Evolutionary conservation across 1,140 invertebrate species (phyloP), one percentile per base, ranked within the genome.

Genomic region (Oscheius sp.): DNA sequence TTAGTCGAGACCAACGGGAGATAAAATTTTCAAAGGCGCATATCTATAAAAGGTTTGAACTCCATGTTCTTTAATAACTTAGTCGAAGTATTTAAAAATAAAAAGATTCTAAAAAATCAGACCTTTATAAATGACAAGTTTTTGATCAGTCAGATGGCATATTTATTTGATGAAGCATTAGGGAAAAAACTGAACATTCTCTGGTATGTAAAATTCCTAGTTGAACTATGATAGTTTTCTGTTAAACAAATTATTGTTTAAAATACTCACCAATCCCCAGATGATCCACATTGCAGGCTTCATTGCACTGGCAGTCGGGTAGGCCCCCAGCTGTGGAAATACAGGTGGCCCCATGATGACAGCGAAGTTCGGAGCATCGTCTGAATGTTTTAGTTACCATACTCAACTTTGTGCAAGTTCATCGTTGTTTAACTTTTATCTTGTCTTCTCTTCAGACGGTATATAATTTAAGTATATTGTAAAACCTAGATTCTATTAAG

Each of bases 311-410:
- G 23, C 73, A 75, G 36, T 55, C 46, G 15, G 73, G 73, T 29
- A 68, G 64, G 29, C 59, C 38, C 1, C 59, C 59, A 63, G 45
- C 35, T 0, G 67, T 55, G 3, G 42, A 34, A 29, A 75, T 55
- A 59, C 73, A 75, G 23, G 34, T 75, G 1, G 73, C 65, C 18
- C 73, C 73, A 32, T 75, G 73, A 34, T 76, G 55, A 45, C 73
- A 75, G 3, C 59, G 46, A 15, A 75, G 46, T 29, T 76, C 35
- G n/a, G 61, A 42, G n/a, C 73, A 75, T 23, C 42, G 42, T 46
- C 67, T 71, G 61, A 46, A 29, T 13, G 31, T 46, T 46, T 4
- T 10, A 35, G 13, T 15, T 13, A 42, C 35, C 13, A 15, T 63
- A 26, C 7, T 10, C 10, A 29, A 63, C 7, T 15, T 13, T 13